Conservation (phyloP, 2,888 invertebrate species). For the Melitaea athalia region DNA sequence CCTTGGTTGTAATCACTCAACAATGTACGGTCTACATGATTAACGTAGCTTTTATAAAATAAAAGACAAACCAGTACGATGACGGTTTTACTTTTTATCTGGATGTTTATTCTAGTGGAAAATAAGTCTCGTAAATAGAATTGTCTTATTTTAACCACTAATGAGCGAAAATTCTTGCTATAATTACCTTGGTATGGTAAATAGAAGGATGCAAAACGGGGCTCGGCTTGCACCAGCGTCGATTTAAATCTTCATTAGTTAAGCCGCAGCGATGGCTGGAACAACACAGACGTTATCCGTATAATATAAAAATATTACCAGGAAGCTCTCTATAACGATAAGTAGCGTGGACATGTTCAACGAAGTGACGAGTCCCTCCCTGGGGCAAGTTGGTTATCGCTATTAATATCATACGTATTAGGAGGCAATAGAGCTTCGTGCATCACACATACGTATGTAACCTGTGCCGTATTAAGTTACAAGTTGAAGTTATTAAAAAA, state of each 20-base stretch:
- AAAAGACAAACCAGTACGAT: constrained; percentile 20
- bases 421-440: constrained; percentile 28
- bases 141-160: constrained; percentile 40
- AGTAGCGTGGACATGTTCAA: constrained; percentile 54
- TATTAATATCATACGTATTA: constrained; percentile 29
- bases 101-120: constrained; percentile 29
- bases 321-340: constrained; percentile 63
- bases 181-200: constrained; percentile 88
- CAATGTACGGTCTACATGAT: not conserved
- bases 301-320: constrained; percentile 50
- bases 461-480: constrained; percentile 26
- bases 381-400: constrained; percentile 47
- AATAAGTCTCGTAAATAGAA: constrained; percentile 40
- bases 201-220: constrained; percentile 90
- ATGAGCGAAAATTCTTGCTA: constrained; percentile 39
- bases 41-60: constrained; percentile 1
- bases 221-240: constrained; percentile 91
- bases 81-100: constrained; percentile 31
- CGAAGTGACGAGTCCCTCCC: constrained; percentile 53
- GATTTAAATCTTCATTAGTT: constrained; percentile 92
- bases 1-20: not conserved
- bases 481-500: constrained; percentile 18
- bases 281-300: constrained; percentile 60
- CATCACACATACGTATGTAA: constrained; percentile 11
- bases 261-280: constrained; percentile 91